Evolutionary conservation across 2,113 vertebrate genomes (phyloP), one percentile per base, ranked within the genome.

Genomic region (Oostethus manadensis): DNA sequence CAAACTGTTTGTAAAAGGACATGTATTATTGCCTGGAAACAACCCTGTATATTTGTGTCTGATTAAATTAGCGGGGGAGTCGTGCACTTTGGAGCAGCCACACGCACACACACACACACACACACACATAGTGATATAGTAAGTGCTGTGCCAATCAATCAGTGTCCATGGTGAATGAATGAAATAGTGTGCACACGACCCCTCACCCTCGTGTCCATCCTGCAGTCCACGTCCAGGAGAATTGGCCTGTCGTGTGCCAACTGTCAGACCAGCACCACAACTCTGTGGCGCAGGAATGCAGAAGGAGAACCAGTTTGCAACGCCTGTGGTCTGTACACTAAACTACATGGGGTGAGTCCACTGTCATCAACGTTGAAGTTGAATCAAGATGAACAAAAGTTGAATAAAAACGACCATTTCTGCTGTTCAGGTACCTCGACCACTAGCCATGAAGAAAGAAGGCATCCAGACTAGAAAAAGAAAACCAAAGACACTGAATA

Each of bases 391-490:
- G 10, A 42, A 2, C 13, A 11, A 42, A 14, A 14, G 38, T 11
- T 2, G 38, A 42, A 42, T 42, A 33, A 10, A 22, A 10, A 33
- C 21, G 3, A 17, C 57, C 2, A 21, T 0, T 14, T 42, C 13
- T 42, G 38, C 51, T 63, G 56, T 86, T 66, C 78, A 99, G 97
- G 97, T 99, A 60, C 95, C 97, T 55, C 90, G 97, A 54, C 97
- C 97, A 0, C 93, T 99, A 59, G 97, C 97, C 66, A 99, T 99
- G 97, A 99, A 99, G 88, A 99, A 99, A 89, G 97, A 99, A 81
- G 96, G 97, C 68, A 99, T 99, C 89, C 97, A 99, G 89, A 99
- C 97, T 0, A 92, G 97, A 80, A 99, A 99, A 87, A 82, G 97
- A 88, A 99, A 99, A 91, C 97, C 97, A n/a, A 99, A 99, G 90